Evolutionary conservation across 1,140 invertebrate species (phyloP).

Genomic region (Nasonia giraulti): DNA sequence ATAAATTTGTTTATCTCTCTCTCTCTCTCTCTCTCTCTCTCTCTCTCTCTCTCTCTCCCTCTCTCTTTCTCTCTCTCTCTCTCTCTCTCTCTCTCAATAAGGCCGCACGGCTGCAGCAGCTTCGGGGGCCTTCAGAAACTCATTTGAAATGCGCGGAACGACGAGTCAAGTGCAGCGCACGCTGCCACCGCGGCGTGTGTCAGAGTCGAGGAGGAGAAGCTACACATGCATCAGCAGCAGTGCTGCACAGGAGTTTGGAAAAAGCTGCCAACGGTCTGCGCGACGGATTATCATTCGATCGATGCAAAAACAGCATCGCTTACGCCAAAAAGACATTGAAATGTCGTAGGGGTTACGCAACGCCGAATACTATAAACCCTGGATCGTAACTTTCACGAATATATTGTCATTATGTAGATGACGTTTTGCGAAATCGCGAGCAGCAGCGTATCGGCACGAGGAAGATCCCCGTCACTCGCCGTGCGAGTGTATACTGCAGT

Average conservation of each 20-base stretch:
- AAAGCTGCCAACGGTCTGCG: not conserved
- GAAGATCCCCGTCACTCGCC: not conserved
- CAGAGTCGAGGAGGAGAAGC: not conserved
- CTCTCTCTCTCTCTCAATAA: constrained; percentile 33
- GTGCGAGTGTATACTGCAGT: not conserved
- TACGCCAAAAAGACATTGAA: no score
- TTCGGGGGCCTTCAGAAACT: constrained; percentile 52
- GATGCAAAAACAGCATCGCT: no score
- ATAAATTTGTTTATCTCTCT: no score
- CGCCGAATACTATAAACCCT: no score
- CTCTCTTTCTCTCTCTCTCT: constrained; percentile 30
- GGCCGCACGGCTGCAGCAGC: not conserved
- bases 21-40: constrained; percentile 20
- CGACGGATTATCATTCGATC: no score
- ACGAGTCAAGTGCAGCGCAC: constrained; percentile 57
- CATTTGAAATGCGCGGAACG: constrained; percentile 61
- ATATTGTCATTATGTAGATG: not conserved
- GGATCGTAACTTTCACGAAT: no score
- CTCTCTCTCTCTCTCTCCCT: not conserved
- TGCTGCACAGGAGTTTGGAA: not conserved
- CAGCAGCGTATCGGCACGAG: not conserved
- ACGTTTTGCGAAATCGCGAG: not conserved
- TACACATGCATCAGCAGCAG: not conserved
- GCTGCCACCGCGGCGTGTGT: not conserved
- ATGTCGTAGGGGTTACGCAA: no score